A percentile compares a stretch with the other conserved stretches of the same genome.
Evolutionary conservation across 2,113 vertebrate species (phyloP).

Genomic region (Sinocyclocheilus anophthalmus): DNA sequence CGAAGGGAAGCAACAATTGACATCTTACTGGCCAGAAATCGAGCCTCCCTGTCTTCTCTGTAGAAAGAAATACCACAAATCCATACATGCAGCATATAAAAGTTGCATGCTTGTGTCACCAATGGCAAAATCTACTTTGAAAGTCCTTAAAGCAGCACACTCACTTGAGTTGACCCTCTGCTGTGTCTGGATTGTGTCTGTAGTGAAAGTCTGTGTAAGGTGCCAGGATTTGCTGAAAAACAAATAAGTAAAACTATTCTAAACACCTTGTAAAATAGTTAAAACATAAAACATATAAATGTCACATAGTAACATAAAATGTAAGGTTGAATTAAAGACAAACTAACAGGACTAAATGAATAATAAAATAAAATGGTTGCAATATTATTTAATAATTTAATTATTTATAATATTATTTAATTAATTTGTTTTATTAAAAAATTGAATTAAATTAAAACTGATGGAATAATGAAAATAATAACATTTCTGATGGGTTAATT

Average conservation of each 20-base stretch:
- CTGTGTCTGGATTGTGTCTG: slow-evolving; percentile 95
- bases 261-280: neutral
- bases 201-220: slow-evolving; percentile 99
- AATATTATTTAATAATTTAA: neutral
- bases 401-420: too few relatives aligned
- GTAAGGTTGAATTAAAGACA: neutral
- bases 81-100: neutral
- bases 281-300: neutral
- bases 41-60: slow-evolving; percentile 95
- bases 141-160: slow-evolving; percentile 64
- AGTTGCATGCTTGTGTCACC: neutral
- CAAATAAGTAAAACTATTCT: neutral
- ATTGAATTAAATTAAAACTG: too few relatives aligned
- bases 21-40: slow-evolving; percentile 95
- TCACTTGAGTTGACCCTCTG: slow-evolving; percentile 97
- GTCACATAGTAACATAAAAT: neutral
- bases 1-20: slow-evolving; percentile 97
- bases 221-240: slow-evolving; percentile 91
- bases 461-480: neutral
- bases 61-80: neutral
- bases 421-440: too few relatives aligned
- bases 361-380: neutral
- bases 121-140: slow-evolving; percentile 10
- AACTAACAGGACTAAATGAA: neutral
- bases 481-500: neutral